Conservation (phyloP, 2,888 invertebrate species). For the Lottia gigantea region DNA sequence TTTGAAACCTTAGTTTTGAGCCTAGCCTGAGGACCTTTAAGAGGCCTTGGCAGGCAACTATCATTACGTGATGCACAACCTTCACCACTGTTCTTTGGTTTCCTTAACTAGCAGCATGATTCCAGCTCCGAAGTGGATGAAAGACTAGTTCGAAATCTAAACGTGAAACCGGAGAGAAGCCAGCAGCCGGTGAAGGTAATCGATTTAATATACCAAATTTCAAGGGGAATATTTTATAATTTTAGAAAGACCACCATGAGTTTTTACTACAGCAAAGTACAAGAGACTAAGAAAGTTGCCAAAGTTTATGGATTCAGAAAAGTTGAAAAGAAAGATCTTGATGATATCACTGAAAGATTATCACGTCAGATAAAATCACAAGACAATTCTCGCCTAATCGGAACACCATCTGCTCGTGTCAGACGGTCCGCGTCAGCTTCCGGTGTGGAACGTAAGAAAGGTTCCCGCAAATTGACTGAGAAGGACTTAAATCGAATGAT, state of each 20-base stretch:
- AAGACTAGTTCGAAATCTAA: no score
- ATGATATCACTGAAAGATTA: slow-evolving; percentile 23
- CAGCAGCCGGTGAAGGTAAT: no score
- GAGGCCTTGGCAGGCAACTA: no score
- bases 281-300: slow-evolving; percentile 5
- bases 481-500: slow-evolving; percentile 29
- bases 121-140: no score
- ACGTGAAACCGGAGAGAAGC: no score
- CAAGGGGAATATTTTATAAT: no score
- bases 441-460: not conserved
- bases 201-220: no score
- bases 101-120: no score
- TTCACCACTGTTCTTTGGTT: no score
- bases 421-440: slow-evolving; percentile 1
- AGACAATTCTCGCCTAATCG: slow-evolving; percentile 1
- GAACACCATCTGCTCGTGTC: slow-evolving; percentile 16
- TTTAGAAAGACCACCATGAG: slow-evolving; percentile 19
- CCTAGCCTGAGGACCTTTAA: no score
- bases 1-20: no score
- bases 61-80: no score
- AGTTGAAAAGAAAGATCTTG: slow-evolving; percentile 22
- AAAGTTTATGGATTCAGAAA: slow-evolving; percentile 27
- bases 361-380: slow-evolving; percentile 28
- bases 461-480: slow-evolving; percentile 19
- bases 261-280: slow-evolving; percentile 24